Evolutionary conservation across 2,888 invertebrate species (phyloP), one percentile per base, ranked within the genome.

Genomic region (Epinotia bilunana): DNA sequence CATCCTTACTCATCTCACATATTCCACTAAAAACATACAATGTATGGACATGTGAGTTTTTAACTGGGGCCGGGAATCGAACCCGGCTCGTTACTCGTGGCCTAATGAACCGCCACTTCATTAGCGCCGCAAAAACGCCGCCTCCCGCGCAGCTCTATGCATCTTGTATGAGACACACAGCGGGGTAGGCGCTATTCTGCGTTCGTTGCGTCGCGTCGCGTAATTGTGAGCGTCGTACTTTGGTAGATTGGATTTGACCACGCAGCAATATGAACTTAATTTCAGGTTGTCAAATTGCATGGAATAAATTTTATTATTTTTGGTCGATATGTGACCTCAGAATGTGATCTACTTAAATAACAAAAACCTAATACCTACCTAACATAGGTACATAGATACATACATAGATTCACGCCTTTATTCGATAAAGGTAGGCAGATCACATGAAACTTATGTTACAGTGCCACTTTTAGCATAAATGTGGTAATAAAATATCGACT

Each of bases 111-210:
- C 82, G 81, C 84, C 87, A 88, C 88, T 91, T 92, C 91, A 93
- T 92, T 91, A 92, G 86, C 78, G 83, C 85, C 78, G 83, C 86
- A 87, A 86, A 87, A 88, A 90, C 83, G 78, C 80, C 82, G 81
- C 81, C 82, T 84, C 80, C 83, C 77, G 84, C 85, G 85, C 86
- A 83, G 81, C 80, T 84, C 88, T 87, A 92, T 93, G 91, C 92
- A 93, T 93, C 88, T 92, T 92, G 90, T 92, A 93, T 92, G 92
- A 93, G 91, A 88, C 86, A 84, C 87, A 85, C 85, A 85, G 82
- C 80, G 83, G 83, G 79, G 73, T 80, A 53, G 7, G 76, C 78
- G 73, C 9, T 79, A 90, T 90, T 87, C 91, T 84, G 81, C 58
- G 76, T 68, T 61, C 39, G 39, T 39, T 9, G 39, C 39, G 9